These are phyloP conservation scores for Carcina quercana DNA, from an alignment of 2,888 invertebrate genomes.

Conservation along the genomic window DNA sequence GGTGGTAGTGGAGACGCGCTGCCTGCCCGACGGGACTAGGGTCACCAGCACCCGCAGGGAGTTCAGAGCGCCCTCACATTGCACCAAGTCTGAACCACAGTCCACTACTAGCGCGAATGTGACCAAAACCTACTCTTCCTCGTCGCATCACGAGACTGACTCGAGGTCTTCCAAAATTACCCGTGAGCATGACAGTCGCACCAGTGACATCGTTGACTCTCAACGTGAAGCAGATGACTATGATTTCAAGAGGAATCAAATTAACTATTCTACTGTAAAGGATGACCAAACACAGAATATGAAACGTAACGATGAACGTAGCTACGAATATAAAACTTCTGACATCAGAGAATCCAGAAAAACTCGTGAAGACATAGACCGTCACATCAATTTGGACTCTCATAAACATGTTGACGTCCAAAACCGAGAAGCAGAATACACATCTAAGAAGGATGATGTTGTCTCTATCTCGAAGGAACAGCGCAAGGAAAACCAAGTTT, in stretches of 20 bases:
- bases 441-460: slow-evolving; percentile 14
- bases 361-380: slow-evolving; percentile 7
- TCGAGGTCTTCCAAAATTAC: slow-evolving; percentile 36
- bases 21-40: slow-evolving; percentile 78
- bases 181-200: slow-evolving; percentile 30
- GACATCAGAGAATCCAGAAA: slow-evolving; percentile 7
- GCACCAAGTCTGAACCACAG: slow-evolving; percentile 44
- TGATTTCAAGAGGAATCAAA: slow-evolving; percentile 39
- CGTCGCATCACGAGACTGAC: slow-evolving; percentile 37
- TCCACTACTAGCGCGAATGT: slow-evolving; percentile 40
- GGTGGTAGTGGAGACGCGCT: slow-evolving; percentile 79
- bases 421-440: background rate
- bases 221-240: slow-evolving; percentile 48
- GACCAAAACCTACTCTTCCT: slow-evolving; percentile 37
- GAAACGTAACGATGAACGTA: too few species aligned
- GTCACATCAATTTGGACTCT: slow-evolving; percentile 3
- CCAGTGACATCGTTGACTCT: slow-evolving; percentile 44
- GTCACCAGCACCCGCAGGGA: slow-evolving; percentile 81
- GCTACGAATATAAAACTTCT: too few species aligned
- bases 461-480: slow-evolving; percentile 5
- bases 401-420: slow-evolving; percentile 1
- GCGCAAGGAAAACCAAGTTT: slow-evolving; percentile 1
- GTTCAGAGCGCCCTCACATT: slow-evolving; percentile 61
- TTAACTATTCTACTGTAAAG: slow-evolving; percentile 17
- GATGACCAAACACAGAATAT: slow-evolving; percentile 10